A percentile compares a stretch with the other conserved stretches of the same genome.
These are phyloP conservation scores for Actinernus sp. DNA, from an alignment of 92 coral and sea anemone genomes.

Conservation along the genomic window DNA sequence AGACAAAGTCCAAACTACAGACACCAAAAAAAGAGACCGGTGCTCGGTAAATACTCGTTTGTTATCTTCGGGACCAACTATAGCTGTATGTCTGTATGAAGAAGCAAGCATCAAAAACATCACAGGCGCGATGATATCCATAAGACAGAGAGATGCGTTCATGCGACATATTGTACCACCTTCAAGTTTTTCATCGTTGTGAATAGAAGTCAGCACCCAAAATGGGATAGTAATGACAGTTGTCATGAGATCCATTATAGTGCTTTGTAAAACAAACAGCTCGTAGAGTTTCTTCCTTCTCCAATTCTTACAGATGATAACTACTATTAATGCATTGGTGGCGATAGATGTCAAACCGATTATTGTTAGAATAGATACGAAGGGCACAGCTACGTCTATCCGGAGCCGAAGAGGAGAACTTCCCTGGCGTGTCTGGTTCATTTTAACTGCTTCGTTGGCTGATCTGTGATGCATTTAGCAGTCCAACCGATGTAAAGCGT, in stretches of 20 bases:
- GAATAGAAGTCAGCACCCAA: slow-evolving; percentile 80
- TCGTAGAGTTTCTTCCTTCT: slow-evolving; percentile 52
- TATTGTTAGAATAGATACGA: slow-evolving; percentile 74
- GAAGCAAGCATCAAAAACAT: slow-evolving; percentile 67
- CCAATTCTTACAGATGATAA: slow-evolving; percentile 68
- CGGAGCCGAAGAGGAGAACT: slow-evolving; percentile 50
- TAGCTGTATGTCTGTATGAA: slow-evolving; percentile 68
- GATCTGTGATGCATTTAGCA: slow-evolving; percentile 4
- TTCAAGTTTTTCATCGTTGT: slow-evolving; percentile 59
- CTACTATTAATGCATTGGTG: slow-evolving; percentile 67
- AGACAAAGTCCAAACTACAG: slow-evolving; percentile 55
- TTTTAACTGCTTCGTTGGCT: background rate
- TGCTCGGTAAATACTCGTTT: slow-evolving; percentile 61
- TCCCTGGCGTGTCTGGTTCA: slow-evolving; percentile 15
- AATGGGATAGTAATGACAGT: slow-evolving; percentile 74
- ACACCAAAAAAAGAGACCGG: slow-evolving; percentile 49
- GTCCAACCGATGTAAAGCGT: background rate
- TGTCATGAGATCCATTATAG: slow-evolving; percentile 67
- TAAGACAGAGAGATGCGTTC: slow-evolving; percentile 67
- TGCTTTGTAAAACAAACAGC: slow-evolving; percentile 71
- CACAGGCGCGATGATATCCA: slow-evolving; percentile 74
- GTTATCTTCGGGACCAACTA: slow-evolving; percentile 66
- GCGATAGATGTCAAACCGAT: slow-evolving; percentile 78
- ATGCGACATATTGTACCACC: slow-evolving; percentile 53
- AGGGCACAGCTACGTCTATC: slow-evolving; percentile 73